Evolutionary conservation across 2,797 vertebrate species (phyloP).

Genomic region (Choloepus didactylus): DNA sequence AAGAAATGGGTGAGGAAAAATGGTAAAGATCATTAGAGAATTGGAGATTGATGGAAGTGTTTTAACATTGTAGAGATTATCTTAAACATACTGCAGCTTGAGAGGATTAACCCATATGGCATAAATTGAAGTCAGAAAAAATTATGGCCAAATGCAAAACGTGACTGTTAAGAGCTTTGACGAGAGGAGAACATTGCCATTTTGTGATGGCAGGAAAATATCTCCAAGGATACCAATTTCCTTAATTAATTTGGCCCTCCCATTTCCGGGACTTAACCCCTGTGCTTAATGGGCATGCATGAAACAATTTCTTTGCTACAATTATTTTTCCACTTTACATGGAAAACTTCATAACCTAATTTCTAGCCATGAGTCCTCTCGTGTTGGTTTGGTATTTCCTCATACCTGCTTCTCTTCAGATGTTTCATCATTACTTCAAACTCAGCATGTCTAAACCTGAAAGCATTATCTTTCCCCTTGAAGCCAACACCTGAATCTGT

Average conservation of each 20-base stretch:
- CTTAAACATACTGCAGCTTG: not conserved
- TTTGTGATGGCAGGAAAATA: not conserved
- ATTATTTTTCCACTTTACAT: not conserved
- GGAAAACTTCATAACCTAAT: not conserved
- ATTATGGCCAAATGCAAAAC: not conserved
- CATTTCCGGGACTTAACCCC: not conserved
- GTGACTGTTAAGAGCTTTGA: not conserved
- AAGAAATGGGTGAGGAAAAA: not conserved
- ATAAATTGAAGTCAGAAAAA: not conserved
- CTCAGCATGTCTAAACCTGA: not conserved
- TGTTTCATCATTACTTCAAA: constrained; percentile 14
- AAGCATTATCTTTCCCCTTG: not conserved
- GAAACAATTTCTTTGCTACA: not conserved
- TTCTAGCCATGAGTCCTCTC: not conserved
- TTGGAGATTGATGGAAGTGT: not conserved
- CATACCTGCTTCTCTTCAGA: not conserved
- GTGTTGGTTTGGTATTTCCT: not conserved
- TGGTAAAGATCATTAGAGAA: not conserved
- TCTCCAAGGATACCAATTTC: not conserved
- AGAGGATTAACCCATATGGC: not conserved
- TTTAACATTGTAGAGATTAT: not conserved
- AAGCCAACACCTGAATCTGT: not conserved
- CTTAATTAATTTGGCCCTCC: not conserved
- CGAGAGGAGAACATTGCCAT: not conserved
- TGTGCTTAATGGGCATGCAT: not conserved